phyloP scores from a whole-genome alignment of 2,888 invertebrate species.

The Dynastes hyllus region DNA sequence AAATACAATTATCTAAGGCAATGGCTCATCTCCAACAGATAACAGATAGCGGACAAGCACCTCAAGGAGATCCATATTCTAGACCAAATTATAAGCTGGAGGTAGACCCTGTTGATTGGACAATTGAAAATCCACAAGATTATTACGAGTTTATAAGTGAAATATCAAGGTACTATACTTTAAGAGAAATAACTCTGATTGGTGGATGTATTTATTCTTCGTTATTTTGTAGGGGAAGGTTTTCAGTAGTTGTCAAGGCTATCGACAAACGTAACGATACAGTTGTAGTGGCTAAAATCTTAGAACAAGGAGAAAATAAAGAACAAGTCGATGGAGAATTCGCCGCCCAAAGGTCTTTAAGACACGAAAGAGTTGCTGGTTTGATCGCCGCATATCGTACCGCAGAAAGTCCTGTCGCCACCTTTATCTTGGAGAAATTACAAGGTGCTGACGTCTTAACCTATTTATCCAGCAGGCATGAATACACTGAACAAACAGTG shows the following conservation, averaged over 20 bases:
- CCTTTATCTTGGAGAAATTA: constrained; percentile 86
- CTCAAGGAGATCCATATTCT: constrained; percentile 77
- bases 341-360: constrained; percentile 84
- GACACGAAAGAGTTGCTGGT: constrained; percentile 91
- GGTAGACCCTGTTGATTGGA: constrained; percentile 83
- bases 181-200: background rate
- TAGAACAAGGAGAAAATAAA: constrained; percentile 79
- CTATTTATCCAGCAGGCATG: constrained; percentile 89
- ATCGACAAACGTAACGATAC: constrained; percentile 84
- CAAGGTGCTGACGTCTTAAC: constrained; percentile 95
- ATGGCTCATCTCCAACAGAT: constrained; percentile 89
- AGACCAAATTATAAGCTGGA: constrained; percentile 84
- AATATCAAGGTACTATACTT: constrained; percentile 74
- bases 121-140: constrained; percentile 79
- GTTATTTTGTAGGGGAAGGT: constrained; percentile 81
- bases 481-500: constrained; percentile 95
- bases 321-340: constrained; percentile 85
- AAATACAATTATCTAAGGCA: constrained; percentile 86
- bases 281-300: constrained; percentile 89
- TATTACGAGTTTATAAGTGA: constrained; percentile 91
- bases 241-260: constrained; percentile 88
- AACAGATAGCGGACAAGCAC: constrained; percentile 87
- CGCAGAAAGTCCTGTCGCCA: constrained; percentile 79
- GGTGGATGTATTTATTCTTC: background rate
- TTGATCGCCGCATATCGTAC: constrained; percentile 83